These are phyloP conservation scores for Theristus sp. DNA, from an alignment of 2,888 invertebrate genomes.

Conservation along the genomic window DNA sequence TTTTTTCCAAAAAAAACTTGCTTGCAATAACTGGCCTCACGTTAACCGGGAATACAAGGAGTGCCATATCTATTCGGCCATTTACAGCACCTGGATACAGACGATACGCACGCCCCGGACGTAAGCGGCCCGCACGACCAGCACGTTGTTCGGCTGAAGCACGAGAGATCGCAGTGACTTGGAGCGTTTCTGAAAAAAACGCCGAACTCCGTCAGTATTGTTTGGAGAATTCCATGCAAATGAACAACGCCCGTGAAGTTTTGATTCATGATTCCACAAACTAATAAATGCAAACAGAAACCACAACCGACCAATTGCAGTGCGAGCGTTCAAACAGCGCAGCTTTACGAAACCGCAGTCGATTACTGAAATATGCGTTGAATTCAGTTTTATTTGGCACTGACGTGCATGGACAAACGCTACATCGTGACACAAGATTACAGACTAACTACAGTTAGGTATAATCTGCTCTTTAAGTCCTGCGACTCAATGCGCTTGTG, in stretches of 20 bases:
- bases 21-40: too few relatives aligned
- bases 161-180: slow-evolving; percentile 55
- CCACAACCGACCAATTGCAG: slow-evolving; percentile 43
- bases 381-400: slow-evolving; percentile 5
- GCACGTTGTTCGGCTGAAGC: slow-evolving; percentile 78
- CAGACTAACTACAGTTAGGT: too few relatives aligned
- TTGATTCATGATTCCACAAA: too few relatives aligned
- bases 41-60: too few relatives aligned
- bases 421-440: too few relatives aligned
- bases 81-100: slow-evolving; percentile 33
- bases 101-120: slow-evolving; percentile 59
- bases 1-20: too few relatives aligned
- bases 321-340: slow-evolving; percentile 63
- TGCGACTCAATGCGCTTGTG: too few relatives aligned
- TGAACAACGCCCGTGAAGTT: too few relatives aligned
- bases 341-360: slow-evolving; percentile 91
- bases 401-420: not conserved
- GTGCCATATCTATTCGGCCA: too few relatives aligned
- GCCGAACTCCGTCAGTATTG: too few relatives aligned
- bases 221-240: too few relatives aligned
- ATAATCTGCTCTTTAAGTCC: not conserved
- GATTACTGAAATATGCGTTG: slow-evolving; percentile 46
- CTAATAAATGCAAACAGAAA: not conserved
- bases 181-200: slow-evolving; percentile 17
- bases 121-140: slow-evolving; percentile 69